These are phyloP conservation scores for Lagodon rhomboides DNA, from an alignment of 2,797 vertebrate genomes.

Conservation along the genomic window DNA sequence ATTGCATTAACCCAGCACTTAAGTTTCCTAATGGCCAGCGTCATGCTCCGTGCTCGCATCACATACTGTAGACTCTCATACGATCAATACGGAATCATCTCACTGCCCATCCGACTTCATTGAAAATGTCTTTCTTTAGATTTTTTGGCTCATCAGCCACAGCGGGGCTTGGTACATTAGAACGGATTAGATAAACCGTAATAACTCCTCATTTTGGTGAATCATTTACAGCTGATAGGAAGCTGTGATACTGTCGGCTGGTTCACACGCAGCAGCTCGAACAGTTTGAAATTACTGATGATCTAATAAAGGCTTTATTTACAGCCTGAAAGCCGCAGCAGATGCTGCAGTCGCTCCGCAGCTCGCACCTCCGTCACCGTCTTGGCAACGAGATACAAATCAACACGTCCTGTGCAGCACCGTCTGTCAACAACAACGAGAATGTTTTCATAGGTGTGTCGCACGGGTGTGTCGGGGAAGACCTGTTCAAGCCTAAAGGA, in stretches of 20 bases:
- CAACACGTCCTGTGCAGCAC: background rate
- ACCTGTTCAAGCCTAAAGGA: background rate
- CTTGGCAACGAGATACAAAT: constrained; percentile 26
- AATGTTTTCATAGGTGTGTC: constrained; percentile 43
- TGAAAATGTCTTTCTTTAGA: constrained; percentile 22
- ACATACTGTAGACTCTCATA: constrained; percentile 39
- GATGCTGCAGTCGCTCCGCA: background rate
- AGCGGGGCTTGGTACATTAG: constrained; percentile 21
- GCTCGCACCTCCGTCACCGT: constrained; percentile 3
- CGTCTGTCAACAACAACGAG: constrained; percentile 25
- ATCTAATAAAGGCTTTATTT: constrained; percentile 40
- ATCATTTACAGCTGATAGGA: constrained; percentile 61
- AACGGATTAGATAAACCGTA: constrained; percentile 26
- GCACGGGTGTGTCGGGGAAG: constrained; percentile 36
- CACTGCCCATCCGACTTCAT: constrained; percentile 27
- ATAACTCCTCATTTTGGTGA: constrained; percentile 26
- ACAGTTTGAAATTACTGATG: background rate
- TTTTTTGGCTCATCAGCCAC: constrained; percentile 35
- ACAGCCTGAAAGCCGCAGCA: constrained; percentile 10
- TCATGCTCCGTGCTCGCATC: constrained; percentile 57
- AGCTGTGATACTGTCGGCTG: constrained; percentile 12
- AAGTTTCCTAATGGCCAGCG: constrained; percentile 65
- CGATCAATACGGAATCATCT: constrained; percentile 69
- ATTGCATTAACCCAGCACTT: constrained; percentile 72
- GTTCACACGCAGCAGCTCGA: background rate